Evolutionary conservation across 1,140 invertebrate species (phyloP).

Genomic region (Paramacrobiotus metropolitanus): DNA sequence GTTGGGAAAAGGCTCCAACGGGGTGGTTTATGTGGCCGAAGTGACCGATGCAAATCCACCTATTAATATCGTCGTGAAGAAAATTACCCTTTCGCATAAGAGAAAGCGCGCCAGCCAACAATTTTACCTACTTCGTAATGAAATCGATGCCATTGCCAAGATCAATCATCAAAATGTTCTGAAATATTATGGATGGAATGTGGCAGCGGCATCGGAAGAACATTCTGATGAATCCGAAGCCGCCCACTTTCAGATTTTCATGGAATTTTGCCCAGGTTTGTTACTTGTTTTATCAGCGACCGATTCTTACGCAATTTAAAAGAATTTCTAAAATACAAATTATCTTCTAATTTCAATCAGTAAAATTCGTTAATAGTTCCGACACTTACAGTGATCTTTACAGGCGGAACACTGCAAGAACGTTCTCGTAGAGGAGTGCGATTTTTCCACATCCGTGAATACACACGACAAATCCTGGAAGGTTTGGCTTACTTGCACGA

Average conservation of each 20-base stretch:
- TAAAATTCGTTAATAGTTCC: too few species aligned
- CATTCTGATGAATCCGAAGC: background rate
- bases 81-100: background rate
- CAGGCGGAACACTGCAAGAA: background rate
- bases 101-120: background rate
- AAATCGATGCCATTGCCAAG: background rate
- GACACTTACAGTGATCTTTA: too few species aligned
- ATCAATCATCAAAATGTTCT: background rate
- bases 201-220: background rate
- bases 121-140: background rate
- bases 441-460: background rate
- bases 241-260: background rate
- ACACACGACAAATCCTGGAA: background rate
- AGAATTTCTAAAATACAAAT: background rate
- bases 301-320: background rate
- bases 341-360: background rate
- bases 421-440: background rate
- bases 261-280: background rate
- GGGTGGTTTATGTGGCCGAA: background rate
- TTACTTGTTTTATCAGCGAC: too few species aligned
- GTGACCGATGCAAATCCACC: background rate
- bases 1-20: background rate
- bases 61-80: background rate
- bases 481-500: background rate
- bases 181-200: background rate